Conservation (phyloP, 92 coral and sea anemone species). For the Micromussa lordhowensis region DNA sequence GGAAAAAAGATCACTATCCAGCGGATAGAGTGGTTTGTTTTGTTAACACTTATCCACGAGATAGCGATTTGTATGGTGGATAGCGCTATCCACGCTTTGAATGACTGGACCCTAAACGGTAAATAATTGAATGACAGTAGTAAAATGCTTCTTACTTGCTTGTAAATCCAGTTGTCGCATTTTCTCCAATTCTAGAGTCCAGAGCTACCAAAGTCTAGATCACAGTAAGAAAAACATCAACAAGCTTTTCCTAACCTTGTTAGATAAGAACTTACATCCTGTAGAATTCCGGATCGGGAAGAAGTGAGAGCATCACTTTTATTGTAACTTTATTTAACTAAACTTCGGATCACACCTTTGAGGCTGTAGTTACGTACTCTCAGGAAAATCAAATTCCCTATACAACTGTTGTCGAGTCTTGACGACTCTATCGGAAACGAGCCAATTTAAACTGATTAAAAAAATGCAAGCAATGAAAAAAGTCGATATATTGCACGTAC, state of each 20-base stretch:
- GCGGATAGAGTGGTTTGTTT: too few relatives aligned
- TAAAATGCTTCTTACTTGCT: conserved; percentile 60
- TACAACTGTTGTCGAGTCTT: neutral
- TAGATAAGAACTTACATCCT: neutral
- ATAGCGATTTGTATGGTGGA: too few relatives aligned
- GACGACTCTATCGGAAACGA: neutral
- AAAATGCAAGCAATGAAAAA: too few relatives aligned
- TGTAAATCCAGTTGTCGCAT: conserved; percentile 83
- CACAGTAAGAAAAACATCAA: neutral
- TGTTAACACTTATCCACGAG: too few relatives aligned
- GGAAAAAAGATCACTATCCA: too few relatives aligned
- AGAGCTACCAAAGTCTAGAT: conserved; percentile 77
- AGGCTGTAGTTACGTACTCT: neutral
- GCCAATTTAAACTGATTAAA: too few relatives aligned
- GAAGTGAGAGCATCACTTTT: neutral
- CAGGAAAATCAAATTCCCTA: neutral
- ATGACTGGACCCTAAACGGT: too few relatives aligned
- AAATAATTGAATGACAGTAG: too few relatives aligned
- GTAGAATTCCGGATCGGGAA: neutral
- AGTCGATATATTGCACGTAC: too few relatives aligned
- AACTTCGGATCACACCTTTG: neutral
- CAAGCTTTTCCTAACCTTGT: neutral
- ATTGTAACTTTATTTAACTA: neutral
- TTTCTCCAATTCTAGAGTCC: conserved; percentile 84
- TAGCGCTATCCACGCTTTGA: too few relatives aligned